phyloP scores from a whole-genome alignment of 2,113 vertebrate genomes.

The Rhagologus leucostigma region DNA sequence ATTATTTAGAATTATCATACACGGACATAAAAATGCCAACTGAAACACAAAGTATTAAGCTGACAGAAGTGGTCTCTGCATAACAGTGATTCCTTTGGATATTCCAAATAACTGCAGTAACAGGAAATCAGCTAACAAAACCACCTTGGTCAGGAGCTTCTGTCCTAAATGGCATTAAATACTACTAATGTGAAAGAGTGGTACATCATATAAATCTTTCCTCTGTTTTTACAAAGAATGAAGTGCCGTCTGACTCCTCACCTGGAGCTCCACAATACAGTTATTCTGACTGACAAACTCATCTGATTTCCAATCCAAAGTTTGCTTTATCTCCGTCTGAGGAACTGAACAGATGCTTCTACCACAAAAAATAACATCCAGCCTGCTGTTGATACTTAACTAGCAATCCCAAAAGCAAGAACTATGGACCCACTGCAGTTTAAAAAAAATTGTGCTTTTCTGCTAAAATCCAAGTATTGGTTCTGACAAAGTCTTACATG shows the following conservation, averaged over 20 bases:
- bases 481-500: neutral
- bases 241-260: neutral
- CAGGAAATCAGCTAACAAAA: neutral
- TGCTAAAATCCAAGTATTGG: neutral
- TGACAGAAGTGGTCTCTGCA: neutral
- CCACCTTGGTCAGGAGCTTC: neutral
- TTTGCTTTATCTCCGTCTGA: neutral
- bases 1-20: conserved; percentile 11
- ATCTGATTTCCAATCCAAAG: conserved; percentile 10
- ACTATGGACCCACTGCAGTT: neutral
- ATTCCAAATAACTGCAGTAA: neutral
- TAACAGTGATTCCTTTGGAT: neutral
- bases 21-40: neutral
- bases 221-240: neutral
- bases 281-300: neutral
- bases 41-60: conserved; percentile 10
- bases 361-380: conserved; percentile 19
- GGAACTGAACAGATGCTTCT: conserved; percentile 8
- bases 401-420: neutral
- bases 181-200: neutral
- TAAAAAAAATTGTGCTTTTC: neutral
- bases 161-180: neutral
- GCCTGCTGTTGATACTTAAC: neutral
- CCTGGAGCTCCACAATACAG: neutral
- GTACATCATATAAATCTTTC: neutral